phyloP scores from a whole-genome alignment of 2,113 vertebrate species.

The Oncorhynchus keta region DNA sequence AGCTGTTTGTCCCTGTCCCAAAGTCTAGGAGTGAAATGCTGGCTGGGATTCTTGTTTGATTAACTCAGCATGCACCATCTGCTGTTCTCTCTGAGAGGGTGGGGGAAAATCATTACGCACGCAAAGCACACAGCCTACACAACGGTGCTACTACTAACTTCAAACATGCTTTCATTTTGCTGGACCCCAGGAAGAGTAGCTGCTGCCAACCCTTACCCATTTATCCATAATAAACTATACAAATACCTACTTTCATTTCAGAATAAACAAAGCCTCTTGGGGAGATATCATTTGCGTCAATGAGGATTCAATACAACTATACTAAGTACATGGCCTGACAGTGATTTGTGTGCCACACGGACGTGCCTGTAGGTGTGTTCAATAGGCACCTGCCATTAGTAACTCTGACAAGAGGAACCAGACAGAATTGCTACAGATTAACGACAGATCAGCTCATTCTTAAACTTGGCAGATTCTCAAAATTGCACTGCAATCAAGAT shows the following conservation, averaged over 20 bases:
- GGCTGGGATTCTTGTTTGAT: slow-evolving; percentile 15
- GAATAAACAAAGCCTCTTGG: neutral
- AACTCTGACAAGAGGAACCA: slow-evolving; percentile 46
- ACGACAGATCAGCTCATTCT: slow-evolving; percentile 38
- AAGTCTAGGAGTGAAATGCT: neutral
- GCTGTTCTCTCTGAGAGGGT: neutral
- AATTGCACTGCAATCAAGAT: neutral
- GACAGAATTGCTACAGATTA: slow-evolving; percentile 55
- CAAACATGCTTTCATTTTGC: too few relatives aligned
- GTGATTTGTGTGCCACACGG: slow-evolving; percentile 14
- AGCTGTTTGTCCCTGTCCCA: slow-evolving; percentile 28
- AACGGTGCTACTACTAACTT: neutral
- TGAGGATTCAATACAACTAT: too few relatives aligned
- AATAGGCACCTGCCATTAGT: slow-evolving; percentile 29
- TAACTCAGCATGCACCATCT: slow-evolving; percentile 1
- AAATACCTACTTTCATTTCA: neutral
- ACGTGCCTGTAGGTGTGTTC: slow-evolving; percentile 5
- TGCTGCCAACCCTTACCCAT: too few relatives aligned
- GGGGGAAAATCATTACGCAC: neutral
- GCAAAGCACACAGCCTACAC: neutral
- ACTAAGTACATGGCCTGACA: too few relatives aligned
- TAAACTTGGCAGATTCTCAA: slow-evolving; percentile 36
- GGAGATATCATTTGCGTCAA: neutral
- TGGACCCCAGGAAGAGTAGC: too few relatives aligned
- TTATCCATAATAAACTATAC: too few relatives aligned